These are phyloP conservation scores for Hypomecis punctinalis DNA, from an alignment of 2,888 invertebrate species.

Conservation along the genomic window DNA sequence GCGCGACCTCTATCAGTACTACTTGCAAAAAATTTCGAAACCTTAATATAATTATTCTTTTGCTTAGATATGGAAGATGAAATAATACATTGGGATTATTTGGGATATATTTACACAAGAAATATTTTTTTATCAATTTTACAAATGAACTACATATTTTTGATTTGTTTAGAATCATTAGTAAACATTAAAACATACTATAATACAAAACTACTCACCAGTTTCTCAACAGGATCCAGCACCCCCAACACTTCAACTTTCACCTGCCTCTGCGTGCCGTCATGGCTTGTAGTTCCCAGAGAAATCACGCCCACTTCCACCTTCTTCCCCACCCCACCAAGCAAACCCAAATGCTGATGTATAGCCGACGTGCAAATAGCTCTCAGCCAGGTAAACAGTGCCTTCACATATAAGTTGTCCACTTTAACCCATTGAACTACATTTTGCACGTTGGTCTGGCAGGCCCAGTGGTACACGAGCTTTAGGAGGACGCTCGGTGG, in stretches of 20 bases:
- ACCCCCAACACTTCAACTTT: constrained; percentile 95
- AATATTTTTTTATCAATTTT: too few species aligned
- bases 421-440: constrained; percentile 95
- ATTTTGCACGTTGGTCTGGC: constrained; percentile 95
- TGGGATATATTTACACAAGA: too few species aligned
- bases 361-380: constrained; percentile 92
- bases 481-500: constrained; percentile 93
- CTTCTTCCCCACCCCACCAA: constrained; percentile 89
- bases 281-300: constrained; percentile 93
- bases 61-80: too few species aligned
- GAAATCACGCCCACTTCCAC: constrained; percentile 95
- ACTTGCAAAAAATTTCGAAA: too few species aligned
- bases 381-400: constrained; percentile 86
- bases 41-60: too few species aligned
- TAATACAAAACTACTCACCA: constrained; percentile 68
- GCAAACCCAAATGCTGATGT: constrained; percentile 89
- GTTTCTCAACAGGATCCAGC: constrained; percentile 89
- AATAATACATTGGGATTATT: too few species aligned
- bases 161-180: too few species aligned
- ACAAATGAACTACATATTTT: too few species aligned
- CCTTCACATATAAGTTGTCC: constrained; percentile 83
- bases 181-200: too few species aligned
- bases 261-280: constrained; percentile 90
- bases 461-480: constrained; percentile 95
- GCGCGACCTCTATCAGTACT: too few species aligned